phyloP scores from a whole-genome alignment of 2,113 vertebrate species.

The Boulengeromyrus knoepffleri region DNA sequence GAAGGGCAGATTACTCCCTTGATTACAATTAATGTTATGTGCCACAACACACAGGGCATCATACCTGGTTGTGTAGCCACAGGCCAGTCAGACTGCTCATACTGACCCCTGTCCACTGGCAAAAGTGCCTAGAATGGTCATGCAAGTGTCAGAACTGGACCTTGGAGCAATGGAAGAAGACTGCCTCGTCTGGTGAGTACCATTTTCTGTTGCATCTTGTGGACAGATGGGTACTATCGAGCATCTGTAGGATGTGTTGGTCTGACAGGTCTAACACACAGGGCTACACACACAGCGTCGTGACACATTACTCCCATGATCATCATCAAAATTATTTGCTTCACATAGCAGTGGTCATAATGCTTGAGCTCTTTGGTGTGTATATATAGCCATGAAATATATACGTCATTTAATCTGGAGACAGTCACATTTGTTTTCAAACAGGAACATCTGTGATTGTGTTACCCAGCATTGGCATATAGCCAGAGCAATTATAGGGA shows the following conservation, averaged over 20 bases:
- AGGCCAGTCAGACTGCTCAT: background rate
- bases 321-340: background rate
- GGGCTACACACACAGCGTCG: background rate
- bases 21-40: background rate
- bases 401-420: slow-evolving; percentile 21
- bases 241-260: background rate
- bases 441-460: slow-evolving; percentile 68
- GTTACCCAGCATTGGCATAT: slow-evolving; percentile 55
- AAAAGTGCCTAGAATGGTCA: background rate
- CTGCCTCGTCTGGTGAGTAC: background rate
- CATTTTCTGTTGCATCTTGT: background rate
- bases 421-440: slow-evolving; percentile 64
- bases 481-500: slow-evolving; percentile 60
- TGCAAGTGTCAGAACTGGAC: background rate
- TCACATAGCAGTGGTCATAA: background rate
- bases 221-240: background rate
- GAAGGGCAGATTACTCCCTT: background rate
- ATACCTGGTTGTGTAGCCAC: background rate
- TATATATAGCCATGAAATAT: background rate
- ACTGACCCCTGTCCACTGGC: background rate
- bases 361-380: background rate
- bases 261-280: background rate
- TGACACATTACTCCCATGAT: background rate
- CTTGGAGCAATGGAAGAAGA: background rate
- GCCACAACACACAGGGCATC: background rate